These are phyloP conservation scores for Seriola rivoliana DNA, from an alignment of 2,113 vertebrate genomes.

Conservation along the genomic window DNA sequence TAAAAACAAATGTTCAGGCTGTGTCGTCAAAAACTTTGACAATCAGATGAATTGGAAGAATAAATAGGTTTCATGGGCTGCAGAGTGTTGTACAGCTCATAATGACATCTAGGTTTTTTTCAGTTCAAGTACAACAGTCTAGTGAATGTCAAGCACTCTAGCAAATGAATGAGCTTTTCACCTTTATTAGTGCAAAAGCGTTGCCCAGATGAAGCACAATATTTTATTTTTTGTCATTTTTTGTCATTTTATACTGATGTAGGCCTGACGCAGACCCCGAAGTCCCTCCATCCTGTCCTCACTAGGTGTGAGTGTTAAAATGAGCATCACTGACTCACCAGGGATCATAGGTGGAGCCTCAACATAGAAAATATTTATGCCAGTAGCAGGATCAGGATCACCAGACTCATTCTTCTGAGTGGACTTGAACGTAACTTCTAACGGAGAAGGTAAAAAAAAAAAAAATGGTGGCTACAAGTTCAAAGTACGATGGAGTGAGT, in stretches of 20 bases:
- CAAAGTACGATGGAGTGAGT: not conserved
- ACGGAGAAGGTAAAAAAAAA: conserved; percentile 11
- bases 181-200: too few species aligned
- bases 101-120: too few species aligned
- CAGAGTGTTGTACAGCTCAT: not conserved
- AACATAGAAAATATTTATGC: conserved; percentile 14
- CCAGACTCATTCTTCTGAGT: not conserved
- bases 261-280: not conserved
- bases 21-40: not conserved
- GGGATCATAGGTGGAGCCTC: conserved; percentile 55
- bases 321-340: conserved; percentile 50
- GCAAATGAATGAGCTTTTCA: too few species aligned
- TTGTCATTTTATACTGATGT: too few species aligned
- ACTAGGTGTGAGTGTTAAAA: not conserved
- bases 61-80: not conserved
- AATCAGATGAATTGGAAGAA: not conserved
- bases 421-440: not conserved
- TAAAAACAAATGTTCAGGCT: not conserved
- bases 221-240: too few species aligned
- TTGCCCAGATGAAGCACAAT: too few species aligned
- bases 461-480: not conserved
- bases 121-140: too few species aligned
- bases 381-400: not conserved
- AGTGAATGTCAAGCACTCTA: too few species aligned
- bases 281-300: not conserved